Base-by-base conservation (phyloP, 2,113 vertebrate species). In the Diphyllodes magnificus region DNA sequence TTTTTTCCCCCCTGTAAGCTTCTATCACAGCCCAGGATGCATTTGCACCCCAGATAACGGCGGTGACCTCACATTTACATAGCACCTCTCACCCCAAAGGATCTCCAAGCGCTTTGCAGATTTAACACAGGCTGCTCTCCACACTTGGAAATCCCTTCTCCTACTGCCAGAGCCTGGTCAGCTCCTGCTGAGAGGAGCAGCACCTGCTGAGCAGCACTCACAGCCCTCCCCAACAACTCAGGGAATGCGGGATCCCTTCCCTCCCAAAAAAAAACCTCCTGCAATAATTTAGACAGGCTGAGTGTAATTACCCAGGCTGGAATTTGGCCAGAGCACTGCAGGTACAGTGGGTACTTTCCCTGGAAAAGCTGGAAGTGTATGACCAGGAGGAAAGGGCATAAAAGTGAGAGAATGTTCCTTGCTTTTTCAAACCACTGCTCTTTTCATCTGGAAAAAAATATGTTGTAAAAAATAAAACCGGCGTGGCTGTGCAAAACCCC, bases 61-160 rank as follows among this genome's bases (percentile, higher is more conserved):
- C 1, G 0, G 8, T 87, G 88, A 95, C 82, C 87, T 91, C 57
- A 71, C 88, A 72, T 92, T 93, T 95, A 88, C 93, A 95, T 57
- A 10, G 37, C 86, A 10, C 90, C 91, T 95, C 88, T 94, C 84
- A 91, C 86, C 92, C 90, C 92, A 92, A 92, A 93, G 91, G 90
- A 93, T 90, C 91, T 93, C 84, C 35, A 3, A n/a, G 59, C 4
- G 8, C 73, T 93, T 73, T 75, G 68, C 82, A 81, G 50, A 83
- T 63, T 73, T 85, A 88, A 19, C 82, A 88, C 86, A 49, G 93
- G 81, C 93, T 72, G 57, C 54, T 91, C 54, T 90, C 80, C 33
- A 3, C 11, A 1, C 72, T 86, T 4, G 4, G 54, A 59, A 80
- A 78, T 78, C 20, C 3, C 68, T 83, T 81, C 75, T 70, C 66